Percentiles rank a stretch among this genome's conserved stretches.
Conservation (phyloP, 2,888 invertebrate species). For the Lycocerus yunnanus region DNA sequence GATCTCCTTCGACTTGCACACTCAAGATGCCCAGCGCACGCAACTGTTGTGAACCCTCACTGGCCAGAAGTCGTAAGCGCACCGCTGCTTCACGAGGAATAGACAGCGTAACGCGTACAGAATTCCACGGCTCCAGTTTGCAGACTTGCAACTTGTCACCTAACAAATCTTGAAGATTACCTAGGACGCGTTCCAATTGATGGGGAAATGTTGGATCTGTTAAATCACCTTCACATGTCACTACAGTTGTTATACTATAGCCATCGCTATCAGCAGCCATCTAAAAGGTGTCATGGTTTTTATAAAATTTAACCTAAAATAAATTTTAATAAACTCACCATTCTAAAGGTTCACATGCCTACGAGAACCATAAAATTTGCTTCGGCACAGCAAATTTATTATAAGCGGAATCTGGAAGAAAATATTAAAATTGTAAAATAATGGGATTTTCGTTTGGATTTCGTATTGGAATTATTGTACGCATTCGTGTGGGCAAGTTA, state of each 20-base stretch:
- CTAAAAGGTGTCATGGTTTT: conserved; percentile 38
- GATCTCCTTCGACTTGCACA: conserved; percentile 91
- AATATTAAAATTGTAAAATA: background rate
- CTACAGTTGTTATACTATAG: conserved; percentile 77
- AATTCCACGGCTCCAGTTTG: conserved; percentile 97
- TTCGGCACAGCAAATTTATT: conserved; percentile 6
- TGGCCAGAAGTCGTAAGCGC: conserved; percentile 87
- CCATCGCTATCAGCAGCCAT: conserved; percentile 90
- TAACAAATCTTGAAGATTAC: conserved; percentile 77
- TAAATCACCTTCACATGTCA: conserved; percentile 91
- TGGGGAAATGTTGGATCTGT: conserved; percentile 85
- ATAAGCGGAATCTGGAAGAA: conserved; percentile 20
- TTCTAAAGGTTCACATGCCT: conserved; percentile 24
- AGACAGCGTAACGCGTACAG: conserved; percentile 95
- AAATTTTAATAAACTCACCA: conserved; percentile 10
- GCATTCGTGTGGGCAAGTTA: background rate
- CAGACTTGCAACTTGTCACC: conserved; percentile 64
- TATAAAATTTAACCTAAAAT: background rate
- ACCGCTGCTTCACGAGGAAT: conserved; percentile 95
- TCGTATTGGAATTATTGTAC: background rate
- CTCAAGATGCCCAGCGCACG: conserved; percentile 92
- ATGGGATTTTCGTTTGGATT: background rate
- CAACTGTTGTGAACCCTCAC: conserved; percentile 86
- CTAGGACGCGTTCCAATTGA: conserved; percentile 77
- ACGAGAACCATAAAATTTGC: conserved; percentile 20